These are phyloP conservation scores for Drosophila mulleri DNA, from an alignment of 2,888 invertebrate species.

Conservation along the genomic window DNA sequence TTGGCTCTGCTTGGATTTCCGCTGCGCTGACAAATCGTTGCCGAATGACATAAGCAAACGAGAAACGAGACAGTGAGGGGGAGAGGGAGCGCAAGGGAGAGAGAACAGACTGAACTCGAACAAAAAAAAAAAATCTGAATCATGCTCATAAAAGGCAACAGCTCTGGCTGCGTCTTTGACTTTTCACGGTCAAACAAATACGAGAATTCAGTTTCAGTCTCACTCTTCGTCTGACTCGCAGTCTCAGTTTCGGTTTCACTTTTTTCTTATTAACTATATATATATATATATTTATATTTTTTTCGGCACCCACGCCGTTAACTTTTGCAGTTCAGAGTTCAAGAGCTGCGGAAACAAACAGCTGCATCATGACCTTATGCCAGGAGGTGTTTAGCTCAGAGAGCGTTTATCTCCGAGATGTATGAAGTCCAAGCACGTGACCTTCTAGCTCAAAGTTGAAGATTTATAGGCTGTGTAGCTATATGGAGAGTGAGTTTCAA, in stretches of 20 bases:
- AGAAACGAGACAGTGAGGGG: background rate
- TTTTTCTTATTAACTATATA: background rate
- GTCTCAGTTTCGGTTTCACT: conserved; percentile 6
- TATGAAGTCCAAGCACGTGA: background rate
- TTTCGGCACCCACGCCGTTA: conserved; percentile 44
- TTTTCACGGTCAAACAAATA: conserved; percentile 63
- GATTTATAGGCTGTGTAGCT: background rate
- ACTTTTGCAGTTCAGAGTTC: conserved; percentile 41
- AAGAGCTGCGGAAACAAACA: conserved; percentile 33
- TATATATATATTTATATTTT: background rate
- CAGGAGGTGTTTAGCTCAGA: background rate
- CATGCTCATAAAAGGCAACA: conserved; percentile 70
- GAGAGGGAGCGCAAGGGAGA: background rate
- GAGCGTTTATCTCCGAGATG: background rate
- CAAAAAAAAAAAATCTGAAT: conserved; percentile 45
- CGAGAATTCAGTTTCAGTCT: conserved; percentile 30
- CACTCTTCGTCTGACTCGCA: background rate
- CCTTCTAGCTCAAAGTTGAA: background rate
- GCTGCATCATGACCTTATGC: conserved; percentile 29
- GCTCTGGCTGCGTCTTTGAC: conserved; percentile 35
- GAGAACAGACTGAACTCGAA: conserved; percentile 18
- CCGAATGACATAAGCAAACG: conserved; percentile 72
- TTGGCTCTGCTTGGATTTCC: conserved; percentile 40
- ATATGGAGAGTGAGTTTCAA: background rate
- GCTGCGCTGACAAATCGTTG: conserved; percentile 56